These are phyloP conservation scores for Clarias batrachus DNA, from an alignment of 2,113 vertebrate species.

Conservation along the genomic window DNA sequence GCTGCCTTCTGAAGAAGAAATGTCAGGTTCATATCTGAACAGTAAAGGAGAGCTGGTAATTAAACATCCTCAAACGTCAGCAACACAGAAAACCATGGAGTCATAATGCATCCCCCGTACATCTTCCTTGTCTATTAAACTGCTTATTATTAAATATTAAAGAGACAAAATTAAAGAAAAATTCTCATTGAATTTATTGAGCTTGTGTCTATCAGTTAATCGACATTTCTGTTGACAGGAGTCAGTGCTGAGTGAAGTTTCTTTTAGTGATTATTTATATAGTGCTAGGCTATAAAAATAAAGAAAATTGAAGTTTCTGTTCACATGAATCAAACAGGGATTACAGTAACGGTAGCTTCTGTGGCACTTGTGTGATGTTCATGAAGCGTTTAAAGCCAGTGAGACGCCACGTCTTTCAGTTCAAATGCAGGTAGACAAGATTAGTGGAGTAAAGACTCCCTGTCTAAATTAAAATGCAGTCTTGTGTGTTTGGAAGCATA, in stretches of 20 bases:
- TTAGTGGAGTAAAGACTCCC: background rate
- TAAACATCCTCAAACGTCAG: conserved; percentile 67
- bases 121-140: conserved; percentile 29
- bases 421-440: background rate
- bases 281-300: conserved; percentile 8
- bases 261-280: conserved; percentile 31
- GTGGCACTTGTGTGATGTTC: conserved; percentile 48
- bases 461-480: background rate
- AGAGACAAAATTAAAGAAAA: background rate
- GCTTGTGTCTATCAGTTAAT: background rate
- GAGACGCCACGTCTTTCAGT: background rate
- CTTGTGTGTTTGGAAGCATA: background rate
- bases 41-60: conserved; percentile 85
- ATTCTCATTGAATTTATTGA: background rate
- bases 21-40: conserved; percentile 81
- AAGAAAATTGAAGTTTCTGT: conserved; percentile 30
- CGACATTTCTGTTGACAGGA: background rate
- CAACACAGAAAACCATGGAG: conserved; percentile 68
- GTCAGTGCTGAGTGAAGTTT: background rate
- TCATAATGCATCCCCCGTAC: conserved; percentile 57
- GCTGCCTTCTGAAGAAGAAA: conserved; percentile 84
- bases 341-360: conserved; percentile 37
- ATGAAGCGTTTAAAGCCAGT: background rate
- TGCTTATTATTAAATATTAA: background rate
- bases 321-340: conserved; percentile 32